Conservation (phyloP, 2,888 invertebrate genomes). For the Apoda limacodes region DNA sequence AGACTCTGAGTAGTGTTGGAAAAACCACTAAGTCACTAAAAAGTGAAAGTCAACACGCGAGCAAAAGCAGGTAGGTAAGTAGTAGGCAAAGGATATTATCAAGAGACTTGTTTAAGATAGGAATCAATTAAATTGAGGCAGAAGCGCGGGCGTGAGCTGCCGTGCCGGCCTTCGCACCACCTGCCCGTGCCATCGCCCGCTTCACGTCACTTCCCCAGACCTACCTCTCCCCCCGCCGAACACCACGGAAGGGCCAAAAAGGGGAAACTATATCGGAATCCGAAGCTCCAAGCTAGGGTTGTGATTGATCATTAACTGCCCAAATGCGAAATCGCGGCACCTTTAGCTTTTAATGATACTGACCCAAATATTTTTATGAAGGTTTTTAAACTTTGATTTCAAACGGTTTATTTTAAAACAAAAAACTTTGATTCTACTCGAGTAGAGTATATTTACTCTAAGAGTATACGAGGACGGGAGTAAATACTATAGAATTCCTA, state of each 20-base stretch:
- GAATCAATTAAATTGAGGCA: conserved; percentile 61
- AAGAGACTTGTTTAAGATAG: conserved; percentile 50
- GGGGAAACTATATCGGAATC: no score
- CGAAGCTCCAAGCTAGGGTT: conserved; percentile 18
- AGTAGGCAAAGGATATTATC: no score
- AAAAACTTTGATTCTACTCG: no score
- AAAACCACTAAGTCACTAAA: no score
- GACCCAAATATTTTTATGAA: conserved; percentile 31
- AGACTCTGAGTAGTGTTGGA: no score
- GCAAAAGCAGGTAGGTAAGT: no score
- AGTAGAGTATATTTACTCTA: no score
- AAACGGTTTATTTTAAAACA: no score
- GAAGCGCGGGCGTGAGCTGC: conserved; percentile 36
- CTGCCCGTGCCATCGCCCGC: conserved; percentile 36
- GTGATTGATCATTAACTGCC: conserved; percentile 46
- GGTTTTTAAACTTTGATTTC: conserved; percentile 23
- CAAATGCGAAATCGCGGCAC: conserved; percentile 38
- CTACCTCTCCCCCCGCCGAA: no score
- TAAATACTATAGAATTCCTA: no score
- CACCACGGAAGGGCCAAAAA: conserved; percentile 11
- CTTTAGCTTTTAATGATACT: conserved; percentile 37
- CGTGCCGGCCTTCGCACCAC: conserved; percentile 53
- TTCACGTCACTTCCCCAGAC: conserved; percentile 15
- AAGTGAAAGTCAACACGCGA: no score
- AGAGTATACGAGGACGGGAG: no score